These are phyloP conservation scores for Pollenia angustigena DNA, from an alignment of 2,888 invertebrate genomes.

Conservation along the genomic window DNA sequence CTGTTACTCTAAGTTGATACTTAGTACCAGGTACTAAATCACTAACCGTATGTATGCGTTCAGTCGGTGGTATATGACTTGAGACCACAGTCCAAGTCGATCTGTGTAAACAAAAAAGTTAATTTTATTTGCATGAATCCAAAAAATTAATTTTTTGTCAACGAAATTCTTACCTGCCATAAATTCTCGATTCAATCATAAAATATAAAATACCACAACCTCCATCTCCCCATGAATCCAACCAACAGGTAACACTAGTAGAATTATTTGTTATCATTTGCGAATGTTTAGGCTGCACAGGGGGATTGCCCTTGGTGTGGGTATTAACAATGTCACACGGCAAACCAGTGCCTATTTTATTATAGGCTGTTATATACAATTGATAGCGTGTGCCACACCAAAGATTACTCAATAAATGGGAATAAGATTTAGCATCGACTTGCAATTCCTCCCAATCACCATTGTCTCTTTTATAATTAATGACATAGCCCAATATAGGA, in stretches of 20 bases:
- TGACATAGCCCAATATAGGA: constrained; percentile 92
- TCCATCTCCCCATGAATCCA: constrained; percentile 95
- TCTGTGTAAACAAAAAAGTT: constrained; percentile 67
- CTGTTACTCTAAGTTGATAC: constrained; percentile 89
- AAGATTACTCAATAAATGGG: constrained; percentile 91
- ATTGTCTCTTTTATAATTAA: constrained; percentile 94
- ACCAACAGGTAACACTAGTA: constrained; percentile 93
- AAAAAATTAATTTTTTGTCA: not conserved
- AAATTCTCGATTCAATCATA: constrained; percentile 91
- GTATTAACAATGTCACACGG: constrained; percentile 95
- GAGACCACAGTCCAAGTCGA: constrained; percentile 91
- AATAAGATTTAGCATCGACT: constrained; percentile 91
- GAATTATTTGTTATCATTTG: constrained; percentile 93
- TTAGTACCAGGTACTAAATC: constrained; percentile 91
- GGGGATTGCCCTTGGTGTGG: constrained; percentile 92
- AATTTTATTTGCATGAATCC: not conserved
- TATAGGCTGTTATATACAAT: constrained; percentile 94
- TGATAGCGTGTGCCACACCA: constrained; percentile 96
- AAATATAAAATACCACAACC: constrained; percentile 95
- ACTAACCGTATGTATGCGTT: constrained; percentile 91
- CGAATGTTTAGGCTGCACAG: constrained; percentile 91
- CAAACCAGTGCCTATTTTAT: constrained; percentile 94
- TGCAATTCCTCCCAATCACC: constrained; percentile 97
- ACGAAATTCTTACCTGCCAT: constrained; percentile 79
- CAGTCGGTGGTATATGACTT: constrained; percentile 92